A percentile compares a stretch with the other conserved stretches of the same genome.
phyloP scores from a whole-genome alignment of 2,113 vertebrate species.

The Penelope pileata region DNA sequence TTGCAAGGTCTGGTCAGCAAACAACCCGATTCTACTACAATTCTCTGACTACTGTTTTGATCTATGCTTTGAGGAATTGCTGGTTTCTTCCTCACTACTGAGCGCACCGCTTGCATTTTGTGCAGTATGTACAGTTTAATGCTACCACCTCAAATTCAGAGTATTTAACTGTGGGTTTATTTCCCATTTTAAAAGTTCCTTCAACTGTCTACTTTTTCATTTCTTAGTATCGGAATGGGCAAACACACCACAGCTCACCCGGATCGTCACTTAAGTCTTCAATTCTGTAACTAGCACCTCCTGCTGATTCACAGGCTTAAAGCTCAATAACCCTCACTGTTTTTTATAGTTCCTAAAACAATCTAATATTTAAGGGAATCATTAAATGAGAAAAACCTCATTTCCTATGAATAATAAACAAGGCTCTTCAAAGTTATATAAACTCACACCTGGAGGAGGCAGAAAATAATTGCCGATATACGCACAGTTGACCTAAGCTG shows the following conservation, averaged over 20 bases:
- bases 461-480: conserved; percentile 20
- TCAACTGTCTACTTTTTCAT: background rate
- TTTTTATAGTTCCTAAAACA: background rate
- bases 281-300: background rate
- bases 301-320: background rate
- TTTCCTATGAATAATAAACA: background rate
- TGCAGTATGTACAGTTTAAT: fast-evolving
- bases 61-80: background rate
- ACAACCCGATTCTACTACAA: background rate
- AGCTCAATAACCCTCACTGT: background rate
- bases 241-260: background rate
- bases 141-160: background rate
- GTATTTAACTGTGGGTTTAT: background rate
- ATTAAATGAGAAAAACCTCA: background rate
- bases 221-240: background rate
- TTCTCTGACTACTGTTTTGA: background rate
- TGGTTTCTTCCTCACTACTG: background rate
- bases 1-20: background rate
- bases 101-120: fast-evolving
- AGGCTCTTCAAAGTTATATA: background rate
- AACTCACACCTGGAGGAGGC: background rate
- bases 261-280: background rate
- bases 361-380: background rate
- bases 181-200: background rate
- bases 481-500: background rate